Evolutionary conservation across 2,888 invertebrate genomes (phyloP).

Genomic region (Dynastes grantii): DNA sequence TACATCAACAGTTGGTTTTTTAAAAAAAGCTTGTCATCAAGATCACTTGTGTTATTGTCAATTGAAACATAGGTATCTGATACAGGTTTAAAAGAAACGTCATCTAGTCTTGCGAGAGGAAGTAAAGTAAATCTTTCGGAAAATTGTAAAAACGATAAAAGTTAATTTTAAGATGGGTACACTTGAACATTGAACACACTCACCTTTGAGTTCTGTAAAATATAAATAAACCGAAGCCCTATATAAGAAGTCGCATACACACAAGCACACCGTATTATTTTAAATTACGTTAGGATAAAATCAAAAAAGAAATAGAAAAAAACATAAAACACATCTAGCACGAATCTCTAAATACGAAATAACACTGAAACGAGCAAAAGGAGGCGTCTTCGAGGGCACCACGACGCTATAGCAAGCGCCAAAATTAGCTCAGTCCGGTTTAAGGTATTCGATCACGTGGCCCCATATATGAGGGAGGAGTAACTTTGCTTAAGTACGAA

Average conservation of each 20-base stretch:
- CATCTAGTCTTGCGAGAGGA: slow-evolving; percentile 11
- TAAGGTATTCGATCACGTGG: slow-evolving; percentile 51
- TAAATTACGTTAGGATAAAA: slow-evolving; percentile 35
- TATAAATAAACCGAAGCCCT: slow-evolving; percentile 39
- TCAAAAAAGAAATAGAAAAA: slow-evolving; percentile 21
- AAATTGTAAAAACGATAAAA: slow-evolving; percentile 7
- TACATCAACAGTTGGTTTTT: slow-evolving; percentile 47
- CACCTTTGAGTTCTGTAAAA: slow-evolving; percentile 33
- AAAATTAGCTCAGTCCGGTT: slow-evolving; percentile 61
- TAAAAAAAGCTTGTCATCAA: slow-evolving; percentile 8
- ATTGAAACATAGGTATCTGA: not conserved
- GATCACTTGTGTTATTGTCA: slow-evolving; percentile 1
- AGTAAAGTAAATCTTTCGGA: not conserved
- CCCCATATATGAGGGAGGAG: slow-evolving; percentile 30
- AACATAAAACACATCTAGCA: slow-evolving; percentile 32
- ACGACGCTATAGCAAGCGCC: slow-evolving; percentile 57
- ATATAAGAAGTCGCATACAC: slow-evolving; percentile 35
- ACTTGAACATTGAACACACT: slow-evolving; percentile 28
- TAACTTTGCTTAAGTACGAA: slow-evolving; percentile 33
- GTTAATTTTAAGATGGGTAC: slow-evolving; percentile 23
- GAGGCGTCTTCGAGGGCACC: slow-evolving; percentile 55
- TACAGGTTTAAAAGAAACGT: not conserved
- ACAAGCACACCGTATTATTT: slow-evolving; percentile 26
- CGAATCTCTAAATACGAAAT: slow-evolving; percentile 44
- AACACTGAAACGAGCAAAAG: slow-evolving; percentile 53